Base-by-base conservation (phyloP, 2,888 invertebrate species). In the Lithosia quadra region DNA sequence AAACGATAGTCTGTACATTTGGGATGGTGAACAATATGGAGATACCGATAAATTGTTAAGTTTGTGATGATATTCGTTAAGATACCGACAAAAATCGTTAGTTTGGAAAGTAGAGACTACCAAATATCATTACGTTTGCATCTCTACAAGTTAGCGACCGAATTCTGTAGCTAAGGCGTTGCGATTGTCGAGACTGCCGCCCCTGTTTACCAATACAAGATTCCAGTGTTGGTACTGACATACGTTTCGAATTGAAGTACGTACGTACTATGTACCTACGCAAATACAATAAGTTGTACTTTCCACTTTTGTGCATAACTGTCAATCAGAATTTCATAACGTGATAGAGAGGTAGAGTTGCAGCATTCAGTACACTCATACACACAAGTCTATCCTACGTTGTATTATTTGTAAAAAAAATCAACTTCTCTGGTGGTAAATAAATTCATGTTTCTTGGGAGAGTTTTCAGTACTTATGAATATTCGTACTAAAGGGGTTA, bases 261-360 rank as follows among this genome's bases (percentile, higher is more conserved):
- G 49, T 62, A 63, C 63, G 33, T 34, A 53, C 13, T 49, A 24
- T 10, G 49, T 62, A 63, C 63, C 53, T 34, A 53, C 13, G 21
- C 33, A 24, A 34, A 56, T 69, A 69, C 71, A 72, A 71, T 71
- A 67, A 70, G 58, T 11, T 22, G 28, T 66, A 61, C 28, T 67
- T 72, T 66, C 58, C 63, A 60, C 69, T 72, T 75, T 70, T 66
- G 65, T 65, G 67, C 63, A 76, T 75, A 75, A 72, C 77, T 80
- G 77, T 62, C 83, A 82, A 83, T 85, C 79, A 77, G 62, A 59
- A 63, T 84, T 81, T 77, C 83, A 76, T 76, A 84, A 84, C 75
- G 2, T 73, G 73, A 75, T 74, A 77, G 65, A 68, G 65, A 67
- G 60, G 77, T 73, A 80, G 68, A 72, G 60, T 80, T 79, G 74